phyloP scores from a whole-genome alignment of 2,888 invertebrate genomes.

The Norana najaformis region DNA sequence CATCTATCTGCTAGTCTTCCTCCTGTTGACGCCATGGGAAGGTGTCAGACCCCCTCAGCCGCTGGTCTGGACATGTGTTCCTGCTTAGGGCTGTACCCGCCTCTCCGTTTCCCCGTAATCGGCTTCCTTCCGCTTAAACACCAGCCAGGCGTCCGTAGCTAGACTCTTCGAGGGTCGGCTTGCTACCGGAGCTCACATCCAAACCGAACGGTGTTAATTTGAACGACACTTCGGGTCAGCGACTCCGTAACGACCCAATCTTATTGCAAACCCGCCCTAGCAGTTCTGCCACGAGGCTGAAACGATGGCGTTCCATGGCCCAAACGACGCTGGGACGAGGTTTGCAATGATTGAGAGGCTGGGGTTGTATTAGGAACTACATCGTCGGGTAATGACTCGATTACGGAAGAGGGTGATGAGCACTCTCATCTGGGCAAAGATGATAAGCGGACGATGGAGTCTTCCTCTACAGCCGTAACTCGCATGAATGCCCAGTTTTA shows the following conservation, averaged over 20 bases:
- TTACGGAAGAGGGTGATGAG: background rate
- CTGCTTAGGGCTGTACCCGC: conserved; percentile 19
- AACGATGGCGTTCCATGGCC: background rate
- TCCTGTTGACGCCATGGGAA: background rate
- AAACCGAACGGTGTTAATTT: background rate
- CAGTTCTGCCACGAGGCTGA: background rate
- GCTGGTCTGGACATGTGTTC: background rate
- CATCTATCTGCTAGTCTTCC: background rate
- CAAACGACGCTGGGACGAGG: background rate
- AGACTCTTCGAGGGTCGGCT: background rate
- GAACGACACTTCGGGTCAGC: background rate
- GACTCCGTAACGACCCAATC: background rate
- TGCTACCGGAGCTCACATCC: background rate
- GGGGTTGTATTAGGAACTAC: background rate
- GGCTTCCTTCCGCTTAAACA: background rate
- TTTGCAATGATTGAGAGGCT: background rate
- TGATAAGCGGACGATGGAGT: background rate
- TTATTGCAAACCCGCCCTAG: background rate
- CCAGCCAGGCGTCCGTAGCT: background rate
- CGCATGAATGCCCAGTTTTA: background rate
- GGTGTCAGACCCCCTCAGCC: background rate
- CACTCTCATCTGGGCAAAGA: background rate
- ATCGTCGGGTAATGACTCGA: background rate
- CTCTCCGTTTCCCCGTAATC: background rate
- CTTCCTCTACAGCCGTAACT: background rate